These are phyloP conservation scores for Epinotia nisella DNA, from an alignment of 2,888 invertebrate species.

Conservation along the genomic window DNA sequence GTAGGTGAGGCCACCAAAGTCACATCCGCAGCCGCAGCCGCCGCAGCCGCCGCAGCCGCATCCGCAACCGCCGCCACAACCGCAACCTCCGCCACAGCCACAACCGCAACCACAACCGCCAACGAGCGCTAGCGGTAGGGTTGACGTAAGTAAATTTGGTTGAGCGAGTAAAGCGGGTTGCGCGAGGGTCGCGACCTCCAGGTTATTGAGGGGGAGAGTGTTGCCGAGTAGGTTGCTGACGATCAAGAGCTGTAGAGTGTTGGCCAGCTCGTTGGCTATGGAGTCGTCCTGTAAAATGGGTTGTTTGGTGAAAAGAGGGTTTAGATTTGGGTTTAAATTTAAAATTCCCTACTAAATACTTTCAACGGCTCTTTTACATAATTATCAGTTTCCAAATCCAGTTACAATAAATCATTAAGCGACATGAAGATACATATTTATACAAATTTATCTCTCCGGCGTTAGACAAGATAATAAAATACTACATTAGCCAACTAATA, in stretches of 20 bases:
- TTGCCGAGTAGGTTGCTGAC: slow-evolving; percentile 46
- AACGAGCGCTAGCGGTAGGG: not conserved
- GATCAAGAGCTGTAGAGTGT: slow-evolving; percentile 45
- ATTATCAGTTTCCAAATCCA: no score
- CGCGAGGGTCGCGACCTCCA: slow-evolving; percentile 9
- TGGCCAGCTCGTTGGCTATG: slow-evolving; percentile 46
- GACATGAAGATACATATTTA: no score
- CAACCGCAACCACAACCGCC: slow-evolving; percentile 8
- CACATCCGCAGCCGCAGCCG: not conserved
- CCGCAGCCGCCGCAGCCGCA: not conserved
- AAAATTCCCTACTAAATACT: no score
- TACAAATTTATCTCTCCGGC: no score
- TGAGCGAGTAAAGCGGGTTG: slow-evolving; percentile 22
- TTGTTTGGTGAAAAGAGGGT: not conserved
- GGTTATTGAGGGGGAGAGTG: slow-evolving; percentile 40
- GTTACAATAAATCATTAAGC: no score
- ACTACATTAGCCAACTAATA: no score
- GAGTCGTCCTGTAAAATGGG: slow-evolving; percentile 41
- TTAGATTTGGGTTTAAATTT: no score
- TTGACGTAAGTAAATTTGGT: slow-evolving; percentile 15
- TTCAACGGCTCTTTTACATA: no score
- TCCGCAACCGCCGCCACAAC: not conserved
- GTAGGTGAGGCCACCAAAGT: slow-evolving; percentile 11
- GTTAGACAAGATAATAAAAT: no score
- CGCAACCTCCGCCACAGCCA: not conserved